Base-by-base conservation (phyloP, 2,888 invertebrate species). In the Limenitis camilla region DNA sequence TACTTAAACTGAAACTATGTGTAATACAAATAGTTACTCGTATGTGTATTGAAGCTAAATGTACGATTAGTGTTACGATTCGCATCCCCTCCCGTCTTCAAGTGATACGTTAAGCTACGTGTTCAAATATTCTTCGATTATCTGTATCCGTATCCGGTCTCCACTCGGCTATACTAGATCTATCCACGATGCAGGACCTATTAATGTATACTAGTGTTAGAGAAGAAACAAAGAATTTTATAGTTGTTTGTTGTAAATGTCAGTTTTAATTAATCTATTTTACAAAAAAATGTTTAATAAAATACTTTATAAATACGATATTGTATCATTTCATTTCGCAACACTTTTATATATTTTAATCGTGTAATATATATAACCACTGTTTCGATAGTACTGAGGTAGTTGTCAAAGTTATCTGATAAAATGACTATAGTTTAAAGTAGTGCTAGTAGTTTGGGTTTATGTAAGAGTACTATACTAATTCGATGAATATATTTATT, bases 211-310 rank as follows among this genome's bases (percentile, higher is more conserved):
- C 78, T 74, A 84, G 78, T 73, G 68, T 79, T 84, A 85, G 78
- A 76, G 67, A 67, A 71, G 73, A 76, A 76, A 78, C 78, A 80
- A 82, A 81, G 81, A 81, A 84, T 85, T 86, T 85, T 87, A 84
- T 86, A 86, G 84, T 81, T 82, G 85, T 85, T 86, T 82, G 86
- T 85, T 86, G 84, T 87, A 84, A 84, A 82, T 82, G 85, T 86
- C 84, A 76, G 84, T 83, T 85, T 83, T 82, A 84, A 85, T 81
- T 84, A 82, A 84, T 79, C 81, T 85, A 83, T 86, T 86, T 85
- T 85, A 86, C 82, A 86, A 82, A 79, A 72, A 81, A 80, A 81
- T 85, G 86, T 87, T 87, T 85, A 87, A 85, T 85, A 87, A 86
- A 87, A 84, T 83, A 79, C 75, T 87, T 84, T 87, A 78, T 85